These are phyloP conservation scores for Otis tarda DNA, from an alignment of 2,113 vertebrate genomes.

Conservation along the genomic window DNA sequence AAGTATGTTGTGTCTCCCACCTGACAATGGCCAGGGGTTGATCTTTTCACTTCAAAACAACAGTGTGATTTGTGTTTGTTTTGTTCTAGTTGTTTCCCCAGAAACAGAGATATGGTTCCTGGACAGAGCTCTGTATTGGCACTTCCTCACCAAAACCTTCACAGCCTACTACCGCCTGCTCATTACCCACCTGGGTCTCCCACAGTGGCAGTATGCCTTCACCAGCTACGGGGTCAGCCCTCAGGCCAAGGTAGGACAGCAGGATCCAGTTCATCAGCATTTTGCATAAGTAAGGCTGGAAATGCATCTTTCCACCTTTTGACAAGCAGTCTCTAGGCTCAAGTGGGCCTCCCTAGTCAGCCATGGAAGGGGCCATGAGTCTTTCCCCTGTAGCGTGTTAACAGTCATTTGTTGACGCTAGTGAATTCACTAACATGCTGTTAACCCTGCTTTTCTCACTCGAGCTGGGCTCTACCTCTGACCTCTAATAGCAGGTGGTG, in stretches of 20 bases:
- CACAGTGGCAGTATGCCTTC: conserved; percentile 94
- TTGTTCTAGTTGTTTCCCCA: conserved; percentile 77
- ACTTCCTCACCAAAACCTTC: conserved; percentile 90
- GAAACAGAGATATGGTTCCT: conserved; percentile 94
- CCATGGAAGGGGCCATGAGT: accelerated
- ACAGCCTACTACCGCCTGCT: conserved; percentile 94
- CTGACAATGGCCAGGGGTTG: not conserved
- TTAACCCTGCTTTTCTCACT: not conserved
- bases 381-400: not conserved
- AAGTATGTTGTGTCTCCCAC: not conserved
- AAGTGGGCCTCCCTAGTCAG: not conserved
- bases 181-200: conserved; percentile 92
- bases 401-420: not conserved
- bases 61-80: not conserved
- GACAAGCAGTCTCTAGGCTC: not conserved
- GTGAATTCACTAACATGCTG: not conserved
- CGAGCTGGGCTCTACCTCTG: not conserved
- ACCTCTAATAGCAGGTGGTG: not conserved
- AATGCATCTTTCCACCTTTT: not conserved
- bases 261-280: not conserved
- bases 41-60: not conserved
- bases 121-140: conserved; percentile 92
- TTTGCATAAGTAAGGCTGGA: not conserved
- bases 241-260: conserved; percentile 87
- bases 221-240: conserved; percentile 93